Conservation (phyloP, 2,113 vertebrate genomes). For the Condylura cristata region DNA sequence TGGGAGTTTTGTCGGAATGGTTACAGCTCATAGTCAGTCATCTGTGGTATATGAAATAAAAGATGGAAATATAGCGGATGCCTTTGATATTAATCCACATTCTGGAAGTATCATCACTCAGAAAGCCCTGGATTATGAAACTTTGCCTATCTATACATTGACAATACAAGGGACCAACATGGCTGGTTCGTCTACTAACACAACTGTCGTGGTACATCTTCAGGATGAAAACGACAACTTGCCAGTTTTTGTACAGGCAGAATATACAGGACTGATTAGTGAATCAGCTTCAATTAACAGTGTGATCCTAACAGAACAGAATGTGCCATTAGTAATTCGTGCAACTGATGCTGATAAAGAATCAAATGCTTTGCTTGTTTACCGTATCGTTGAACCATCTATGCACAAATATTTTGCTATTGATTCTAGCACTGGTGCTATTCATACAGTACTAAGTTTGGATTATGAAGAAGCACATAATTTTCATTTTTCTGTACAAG, state of each 20-base stretch:
- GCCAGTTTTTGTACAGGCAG: slow-evolving; percentile 90
- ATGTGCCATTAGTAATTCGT: slow-evolving; percentile 93
- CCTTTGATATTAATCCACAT: slow-evolving; percentile 95
- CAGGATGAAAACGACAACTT: slow-evolving; percentile 97
- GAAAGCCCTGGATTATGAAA: slow-evolving; percentile 94
- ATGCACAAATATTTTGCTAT: slow-evolving; percentile 95
- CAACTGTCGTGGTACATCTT: slow-evolving; percentile 91
- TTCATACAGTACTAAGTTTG: slow-evolving; percentile 90
- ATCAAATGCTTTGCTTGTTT: slow-evolving; percentile 94
- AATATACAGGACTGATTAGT: slow-evolving; percentile 93
- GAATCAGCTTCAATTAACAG: slow-evolving; percentile 93
- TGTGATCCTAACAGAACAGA: slow-evolving; percentile 92
- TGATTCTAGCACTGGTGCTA: slow-evolving; percentile 96
- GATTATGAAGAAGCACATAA: slow-evolving; percentile 93
- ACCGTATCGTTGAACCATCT: slow-evolving; percentile 96
- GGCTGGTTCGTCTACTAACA: slow-evolving; percentile 93
- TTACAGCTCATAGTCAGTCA: slow-evolving; percentile 93
- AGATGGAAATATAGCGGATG: slow-evolving; percentile 90
- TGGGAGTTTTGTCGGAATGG: slow-evolving; percentile 93
- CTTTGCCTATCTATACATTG: slow-evolving; percentile 88
- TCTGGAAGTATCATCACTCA: slow-evolving; percentile 94
- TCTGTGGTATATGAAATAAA: slow-evolving; percentile 96
- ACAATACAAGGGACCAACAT: slow-evolving; percentile 96
- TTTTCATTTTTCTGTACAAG: slow-evolving; percentile 96
- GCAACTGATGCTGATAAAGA: slow-evolving; percentile 94